Percentiles rank a stretch among this genome's conserved stretches.
Evolutionary conservation across 2,888 invertebrate genomes (phyloP).

Genomic region (Anorthoa munda): DNA sequence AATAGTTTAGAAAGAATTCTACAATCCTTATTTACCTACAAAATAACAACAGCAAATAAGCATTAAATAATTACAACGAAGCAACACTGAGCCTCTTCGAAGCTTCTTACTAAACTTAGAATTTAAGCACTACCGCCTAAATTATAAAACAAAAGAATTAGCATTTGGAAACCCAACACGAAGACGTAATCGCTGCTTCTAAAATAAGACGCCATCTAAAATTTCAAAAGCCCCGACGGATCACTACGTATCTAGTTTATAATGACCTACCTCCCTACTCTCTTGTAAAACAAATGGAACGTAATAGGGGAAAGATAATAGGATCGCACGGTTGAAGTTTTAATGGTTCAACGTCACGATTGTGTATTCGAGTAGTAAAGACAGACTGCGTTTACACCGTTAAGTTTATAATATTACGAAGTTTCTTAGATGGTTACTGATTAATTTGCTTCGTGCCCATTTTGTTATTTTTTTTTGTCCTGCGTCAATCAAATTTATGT

Average conservation of each 20-base stretch:
- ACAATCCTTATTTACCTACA: not conserved
- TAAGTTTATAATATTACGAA: not conserved
- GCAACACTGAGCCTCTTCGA: conserved; percentile 19
- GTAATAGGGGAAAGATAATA: conserved; percentile 46
- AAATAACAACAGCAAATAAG: conserved; percentile 6
- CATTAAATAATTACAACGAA: conserved; percentile 31
- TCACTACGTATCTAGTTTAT: conserved; percentile 42
- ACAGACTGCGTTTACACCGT: conserved; percentile 61
- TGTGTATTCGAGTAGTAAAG: conserved; percentile 63
- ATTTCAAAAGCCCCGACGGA: conserved; percentile 63
- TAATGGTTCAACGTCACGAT: conserved; percentile 59
- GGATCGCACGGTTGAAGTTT: conserved; percentile 55
- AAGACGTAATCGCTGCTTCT: conserved; percentile 51
- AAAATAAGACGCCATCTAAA: conserved; percentile 62
- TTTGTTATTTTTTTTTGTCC: no score
- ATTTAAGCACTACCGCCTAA: conserved; percentile 27
- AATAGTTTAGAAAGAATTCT: not conserved
- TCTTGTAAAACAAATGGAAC: conserved; percentile 20
- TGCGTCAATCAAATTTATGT: no score
- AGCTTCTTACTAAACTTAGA: conserved; percentile 21
- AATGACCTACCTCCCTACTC: conserved; percentile 36
- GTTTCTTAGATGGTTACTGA: no score
- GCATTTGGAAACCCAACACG: conserved; percentile 52
- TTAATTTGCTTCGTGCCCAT: no score
- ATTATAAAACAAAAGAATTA: conserved; percentile 53